These are phyloP conservation scores for Cinclus mexicanus DNA, from an alignment of 2,113 vertebrate species.

Conservation along the genomic window DNA sequence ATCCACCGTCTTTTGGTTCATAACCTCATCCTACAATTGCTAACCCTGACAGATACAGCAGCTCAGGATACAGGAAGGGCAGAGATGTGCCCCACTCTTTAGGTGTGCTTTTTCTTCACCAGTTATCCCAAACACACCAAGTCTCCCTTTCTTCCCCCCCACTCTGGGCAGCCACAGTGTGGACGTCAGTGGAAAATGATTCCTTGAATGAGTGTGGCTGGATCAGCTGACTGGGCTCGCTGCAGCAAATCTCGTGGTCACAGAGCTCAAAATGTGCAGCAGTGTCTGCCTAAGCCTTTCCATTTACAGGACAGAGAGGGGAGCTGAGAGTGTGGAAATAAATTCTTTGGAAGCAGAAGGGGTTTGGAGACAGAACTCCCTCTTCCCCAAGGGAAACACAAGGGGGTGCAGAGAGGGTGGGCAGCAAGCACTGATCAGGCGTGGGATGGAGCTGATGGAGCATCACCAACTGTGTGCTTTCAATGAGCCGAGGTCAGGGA, in stretches of 20 bases:
- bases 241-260: slow-evolving; percentile 15
- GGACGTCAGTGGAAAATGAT: slow-evolving; percentile 45
- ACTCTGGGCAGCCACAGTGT: not conserved
- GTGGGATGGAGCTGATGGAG: not conserved
- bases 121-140: not conserved
- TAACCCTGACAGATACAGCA: not conserved
- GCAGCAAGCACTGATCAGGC: not conserved
- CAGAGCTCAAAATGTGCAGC: not conserved
- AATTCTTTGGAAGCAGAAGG: not conserved
- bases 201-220: slow-evolving; percentile 30
- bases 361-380: not conserved
- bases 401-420: not conserved
- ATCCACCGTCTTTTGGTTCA: not conserved
- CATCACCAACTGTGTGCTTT: accelerated
- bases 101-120: not conserved
- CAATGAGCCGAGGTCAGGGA: not conserved
- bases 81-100: not conserved
- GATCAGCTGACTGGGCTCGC: slow-evolving; percentile 44
- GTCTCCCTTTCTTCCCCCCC: not conserved
- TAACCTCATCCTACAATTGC: not conserved
- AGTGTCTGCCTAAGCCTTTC: slow-evolving; percentile 33
- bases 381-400: not conserved
- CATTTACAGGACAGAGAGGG: not conserved
- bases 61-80: accelerated
- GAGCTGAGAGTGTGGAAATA: not conserved